These are phyloP conservation scores for Pyrrhia umbra DNA, from an alignment of 2,888 invertebrate genomes.

Conservation along the genomic window DNA sequence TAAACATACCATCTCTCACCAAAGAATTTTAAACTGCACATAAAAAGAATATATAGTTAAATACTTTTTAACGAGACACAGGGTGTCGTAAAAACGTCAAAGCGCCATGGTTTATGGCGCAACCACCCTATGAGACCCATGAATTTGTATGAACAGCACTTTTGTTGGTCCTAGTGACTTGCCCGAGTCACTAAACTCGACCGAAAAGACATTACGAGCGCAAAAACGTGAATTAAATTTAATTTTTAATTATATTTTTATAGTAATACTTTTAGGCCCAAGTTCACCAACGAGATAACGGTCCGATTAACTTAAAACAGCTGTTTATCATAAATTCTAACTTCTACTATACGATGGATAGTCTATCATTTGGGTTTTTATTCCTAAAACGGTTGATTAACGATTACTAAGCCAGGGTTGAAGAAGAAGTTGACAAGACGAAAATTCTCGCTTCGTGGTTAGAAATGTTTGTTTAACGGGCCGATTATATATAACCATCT, in stretches of 20 bases:
- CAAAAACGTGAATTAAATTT: conserved; percentile 27
- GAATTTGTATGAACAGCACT: conserved; percentile 47
- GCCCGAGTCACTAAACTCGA: conserved; percentile 23
- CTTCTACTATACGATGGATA: too few relatives aligned
- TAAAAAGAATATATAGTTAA: conserved; percentile 73
- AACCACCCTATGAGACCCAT: conserved; percentile 68
- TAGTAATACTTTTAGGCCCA: conserved; percentile 17
- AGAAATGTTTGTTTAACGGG: too few relatives aligned
- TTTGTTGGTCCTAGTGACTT: conserved; percentile 39
- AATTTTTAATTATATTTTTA: conserved; percentile 17
- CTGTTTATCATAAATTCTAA: too few relatives aligned
- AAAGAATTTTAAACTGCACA: conserved; percentile 75
- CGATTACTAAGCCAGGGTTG: too few relatives aligned
- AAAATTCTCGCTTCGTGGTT: too few relatives aligned
- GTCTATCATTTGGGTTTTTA: too few relatives aligned
- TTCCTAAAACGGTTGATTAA: too few relatives aligned
- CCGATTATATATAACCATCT: too few relatives aligned
- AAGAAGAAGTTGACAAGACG: too few relatives aligned
- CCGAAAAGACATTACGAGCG: conserved; percentile 18
- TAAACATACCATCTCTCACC: conserved; percentile 74
- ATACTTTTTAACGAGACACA: conserved; percentile 65
- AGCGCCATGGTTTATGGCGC: conserved; percentile 70
- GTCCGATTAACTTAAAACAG: too few relatives aligned
- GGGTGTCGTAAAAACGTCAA: conserved; percentile 78
- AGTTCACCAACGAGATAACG: too few relatives aligned